Evolutionary conservation across 2,888 invertebrate genomes (phyloP).

Genomic region (Parnassius glacialis): DNA sequence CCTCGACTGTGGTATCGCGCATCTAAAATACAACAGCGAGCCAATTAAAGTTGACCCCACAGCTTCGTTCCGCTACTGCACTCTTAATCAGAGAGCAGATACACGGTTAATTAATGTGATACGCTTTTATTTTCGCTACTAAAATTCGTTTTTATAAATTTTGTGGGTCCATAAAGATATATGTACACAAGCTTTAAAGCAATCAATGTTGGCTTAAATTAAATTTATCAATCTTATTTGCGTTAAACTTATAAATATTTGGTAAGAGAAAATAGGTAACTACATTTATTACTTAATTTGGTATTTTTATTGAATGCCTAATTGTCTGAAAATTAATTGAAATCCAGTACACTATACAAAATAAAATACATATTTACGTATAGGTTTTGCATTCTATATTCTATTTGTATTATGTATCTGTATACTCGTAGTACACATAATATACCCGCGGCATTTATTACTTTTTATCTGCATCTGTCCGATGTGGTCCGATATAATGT

Average conservation of each 20-base stretch:
- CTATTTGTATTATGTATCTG: no score
- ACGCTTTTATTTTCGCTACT: conserved; percentile 64
- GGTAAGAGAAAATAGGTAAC: no score
- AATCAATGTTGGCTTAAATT: conserved; percentile 16
- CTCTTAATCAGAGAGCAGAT: conserved; percentile 76
- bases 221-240: conserved; percentile 1
- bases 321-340: no score
- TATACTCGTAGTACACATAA: no score
- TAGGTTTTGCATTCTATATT: no score
- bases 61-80: conserved; percentile 66
- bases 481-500: no score
- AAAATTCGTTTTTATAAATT: conserved; percentile 47
- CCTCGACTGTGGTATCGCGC: conserved; percentile 60
- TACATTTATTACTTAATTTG: no score
- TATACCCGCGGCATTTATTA: no score
- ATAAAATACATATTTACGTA: no score
- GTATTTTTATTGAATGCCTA: no score
- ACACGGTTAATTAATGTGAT: conserved; percentile 76
- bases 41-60: conserved; percentile 76
- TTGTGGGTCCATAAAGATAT: conserved; percentile 30
- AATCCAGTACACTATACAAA: no score
- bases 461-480: no score
- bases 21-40: conserved; percentile 69
- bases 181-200: conserved; percentile 12
- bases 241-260: neutral